These are phyloP conservation scores for Agriopis leucophaearia DNA, from an alignment of 2,888 invertebrate species.

Conservation along the genomic window DNA sequence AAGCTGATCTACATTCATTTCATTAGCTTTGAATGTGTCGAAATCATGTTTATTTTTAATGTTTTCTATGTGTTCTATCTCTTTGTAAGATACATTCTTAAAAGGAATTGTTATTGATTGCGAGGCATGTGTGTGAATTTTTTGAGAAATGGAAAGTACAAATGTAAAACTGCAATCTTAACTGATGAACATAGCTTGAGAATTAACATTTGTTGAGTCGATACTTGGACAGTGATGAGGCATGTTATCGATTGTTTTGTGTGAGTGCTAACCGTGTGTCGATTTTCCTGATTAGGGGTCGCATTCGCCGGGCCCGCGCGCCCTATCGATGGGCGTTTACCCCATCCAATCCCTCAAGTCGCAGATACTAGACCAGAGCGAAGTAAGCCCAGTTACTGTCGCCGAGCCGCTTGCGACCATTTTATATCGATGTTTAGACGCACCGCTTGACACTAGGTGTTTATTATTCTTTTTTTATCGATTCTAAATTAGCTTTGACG, in stretches of 20 bases:
- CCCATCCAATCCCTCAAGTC: slow-evolving; percentile 96
- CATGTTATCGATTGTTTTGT: slow-evolving; percentile 82
- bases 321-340: slow-evolving; percentile 95
- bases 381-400: slow-evolving; percentile 91
- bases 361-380: slow-evolving; percentile 94
- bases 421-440: slow-evolving; percentile 83
- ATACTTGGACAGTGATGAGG: slow-evolving; percentile 66
- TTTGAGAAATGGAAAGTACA: slow-evolving; percentile 43
- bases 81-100: slow-evolving; percentile 59
- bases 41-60: slow-evolving; percentile 60
- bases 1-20: slow-evolving; percentile 59
- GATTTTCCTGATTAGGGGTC: slow-evolving; percentile 91
- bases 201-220: slow-evolving; percentile 28
- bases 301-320: slow-evolving; percentile 96
- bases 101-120: slow-evolving; percentile 52
- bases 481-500: slow-evolving; percentile 44
- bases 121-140: slow-evolving; percentile 72
- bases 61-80: slow-evolving; percentile 64
- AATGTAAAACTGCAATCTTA: slow-evolving; percentile 57
- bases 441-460: slow-evolving; percentile 86
- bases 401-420: slow-evolving; percentile 79
- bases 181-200: slow-evolving; percentile 67
- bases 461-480: slow-evolving; percentile 51
- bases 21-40: slow-evolving; percentile 82
- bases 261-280: slow-evolving; percentile 88